These are phyloP conservation scores for Choristoneura fumiferana DNA, from an alignment of 1,140 invertebrate species.

Conservation along the genomic window DNA sequence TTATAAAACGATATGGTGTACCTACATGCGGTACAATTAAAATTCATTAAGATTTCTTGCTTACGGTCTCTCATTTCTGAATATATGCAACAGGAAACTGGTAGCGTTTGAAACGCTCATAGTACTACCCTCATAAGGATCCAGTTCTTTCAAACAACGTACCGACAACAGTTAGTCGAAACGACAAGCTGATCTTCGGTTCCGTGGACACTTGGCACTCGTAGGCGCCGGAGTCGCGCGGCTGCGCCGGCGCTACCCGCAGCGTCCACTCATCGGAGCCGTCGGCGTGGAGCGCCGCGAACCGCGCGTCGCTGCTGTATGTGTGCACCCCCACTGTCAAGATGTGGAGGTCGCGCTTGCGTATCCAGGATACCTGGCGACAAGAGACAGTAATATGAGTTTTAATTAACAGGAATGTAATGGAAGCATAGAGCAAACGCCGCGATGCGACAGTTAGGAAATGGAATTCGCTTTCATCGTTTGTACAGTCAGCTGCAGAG, in stretches of 20 bases:
- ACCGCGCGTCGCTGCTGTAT: constrained; percentile 87
- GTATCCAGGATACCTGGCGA: constrained; percentile 86
- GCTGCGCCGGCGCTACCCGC: constrained; percentile 88
- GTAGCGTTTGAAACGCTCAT: too few relatives aligned
- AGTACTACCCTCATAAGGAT: background rate
- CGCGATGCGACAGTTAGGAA: too few relatives aligned
- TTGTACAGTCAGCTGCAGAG: too few relatives aligned
- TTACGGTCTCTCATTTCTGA: too few relatives aligned
- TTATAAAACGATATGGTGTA: too few relatives aligned
- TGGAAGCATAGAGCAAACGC: too few relatives aligned
- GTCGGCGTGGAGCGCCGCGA: constrained; percentile 89
- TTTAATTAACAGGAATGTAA: too few relatives aligned
- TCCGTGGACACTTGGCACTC: constrained; percentile 94
- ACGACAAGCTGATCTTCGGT: constrained; percentile 90
- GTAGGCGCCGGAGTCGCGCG: constrained; percentile 86
- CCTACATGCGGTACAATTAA: too few relatives aligned
- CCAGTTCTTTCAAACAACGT: constrained; percentile 48
- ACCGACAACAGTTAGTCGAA: constrained; percentile 90
- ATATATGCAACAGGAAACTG: too few relatives aligned
- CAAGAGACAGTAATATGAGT: constrained; percentile 22
- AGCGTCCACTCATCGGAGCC: constrained; percentile 93
- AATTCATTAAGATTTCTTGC: too few relatives aligned
- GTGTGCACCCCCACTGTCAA: constrained; percentile 86
- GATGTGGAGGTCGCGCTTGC: constrained; percentile 86
- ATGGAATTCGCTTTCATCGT: too few relatives aligned